These are phyloP conservation scores for Amphimallon solstitiale DNA, from an alignment of 2,888 invertebrate genomes.

Conservation along the genomic window DNA sequence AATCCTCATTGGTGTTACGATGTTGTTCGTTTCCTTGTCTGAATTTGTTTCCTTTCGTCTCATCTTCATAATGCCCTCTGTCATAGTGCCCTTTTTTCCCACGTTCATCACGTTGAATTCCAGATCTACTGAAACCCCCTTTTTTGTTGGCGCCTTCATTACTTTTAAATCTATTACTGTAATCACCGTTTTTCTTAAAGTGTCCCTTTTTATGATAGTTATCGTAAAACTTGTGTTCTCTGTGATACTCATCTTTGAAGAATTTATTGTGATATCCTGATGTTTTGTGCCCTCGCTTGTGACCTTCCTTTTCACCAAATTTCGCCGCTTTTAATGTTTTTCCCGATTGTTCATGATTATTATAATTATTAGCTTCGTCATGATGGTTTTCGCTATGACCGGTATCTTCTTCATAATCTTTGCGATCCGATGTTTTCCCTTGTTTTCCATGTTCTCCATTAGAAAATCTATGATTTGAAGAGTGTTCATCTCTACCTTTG, in stretches of 20 bases:
- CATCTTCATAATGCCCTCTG: slow-evolving; percentile 73
- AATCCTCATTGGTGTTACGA: slow-evolving; percentile 68
- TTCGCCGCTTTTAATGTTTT: slow-evolving; percentile 75
- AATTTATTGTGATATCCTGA: slow-evolving; percentile 83
- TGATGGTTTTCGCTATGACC: slow-evolving; percentile 66
- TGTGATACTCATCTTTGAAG: slow-evolving; percentile 82
- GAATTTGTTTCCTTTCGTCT: slow-evolving; percentile 72
- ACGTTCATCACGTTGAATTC: slow-evolving; percentile 61
- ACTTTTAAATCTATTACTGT: slow-evolving; percentile 71
- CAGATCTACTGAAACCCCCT: slow-evolving; percentile 66
- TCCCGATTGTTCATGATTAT: slow-evolving; percentile 73
- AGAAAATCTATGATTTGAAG: neutral
- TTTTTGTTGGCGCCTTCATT: slow-evolving; percentile 75
- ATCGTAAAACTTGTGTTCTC: slow-evolving; percentile 82
- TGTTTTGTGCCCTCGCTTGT: slow-evolving; percentile 81
- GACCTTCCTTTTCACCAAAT: slow-evolving; percentile 79
- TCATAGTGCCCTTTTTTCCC: slow-evolving; percentile 74
- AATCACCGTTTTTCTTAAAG: slow-evolving; percentile 74
- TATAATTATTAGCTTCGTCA: slow-evolving; percentile 71
- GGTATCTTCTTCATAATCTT: slow-evolving; percentile 62
- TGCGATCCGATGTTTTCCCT: neutral
- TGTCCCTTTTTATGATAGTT: slow-evolving; percentile 78
- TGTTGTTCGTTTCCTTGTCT: slow-evolving; percentile 73
- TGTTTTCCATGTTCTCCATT: neutral
- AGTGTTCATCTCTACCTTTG: neutral